Evolutionary conservation across 2,888 invertebrate genomes (phyloP).

Genomic region (Cyrtodaria siliqua): DNA sequence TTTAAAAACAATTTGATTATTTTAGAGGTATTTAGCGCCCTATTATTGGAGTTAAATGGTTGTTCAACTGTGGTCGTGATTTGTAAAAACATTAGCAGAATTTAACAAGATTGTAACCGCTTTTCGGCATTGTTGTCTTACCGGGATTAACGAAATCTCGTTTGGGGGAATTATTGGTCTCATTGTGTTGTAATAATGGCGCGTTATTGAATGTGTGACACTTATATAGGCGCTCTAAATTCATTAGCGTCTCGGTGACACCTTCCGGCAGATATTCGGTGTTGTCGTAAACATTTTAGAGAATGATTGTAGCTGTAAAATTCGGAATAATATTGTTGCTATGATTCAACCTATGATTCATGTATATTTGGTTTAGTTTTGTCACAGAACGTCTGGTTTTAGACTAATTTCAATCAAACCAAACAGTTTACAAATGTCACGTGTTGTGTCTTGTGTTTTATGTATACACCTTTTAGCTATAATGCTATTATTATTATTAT

Average conservation of each 20-base stretch:
- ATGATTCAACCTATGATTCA: too few species aligned
- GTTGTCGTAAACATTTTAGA: constrained; percentile 12
- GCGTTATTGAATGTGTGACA: constrained; percentile 21
- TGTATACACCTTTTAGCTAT: too few species aligned
- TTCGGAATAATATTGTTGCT: too few species aligned
- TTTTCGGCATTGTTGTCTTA: constrained; percentile 29
- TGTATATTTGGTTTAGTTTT: too few species aligned
- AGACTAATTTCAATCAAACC: too few species aligned
- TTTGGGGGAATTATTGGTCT: constrained; percentile 38
- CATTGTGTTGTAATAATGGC: constrained; percentile 26
- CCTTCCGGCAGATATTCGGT: constrained; percentile 12
- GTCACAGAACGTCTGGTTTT: too few species aligned
- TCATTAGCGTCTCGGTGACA: constrained; percentile 15
- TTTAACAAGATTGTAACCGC: constrained; percentile 25
- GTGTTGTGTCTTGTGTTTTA: too few species aligned
- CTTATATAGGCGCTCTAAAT: constrained; percentile 41
- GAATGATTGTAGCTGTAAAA: too few species aligned
- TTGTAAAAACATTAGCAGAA: constrained; percentile 48
- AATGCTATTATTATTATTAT: too few species aligned
- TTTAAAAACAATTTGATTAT: constrained; percentile 39
- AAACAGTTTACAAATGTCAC: too few species aligned
- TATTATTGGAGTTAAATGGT: background rate
- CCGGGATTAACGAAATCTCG: constrained; percentile 34
- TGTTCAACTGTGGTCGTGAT: constrained; percentile 25
- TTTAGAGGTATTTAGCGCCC: constrained; percentile 24